Evolutionary conservation across 2,888 invertebrate genomes (phyloP).

Genomic region (Azorinus chamasolen): DNA sequence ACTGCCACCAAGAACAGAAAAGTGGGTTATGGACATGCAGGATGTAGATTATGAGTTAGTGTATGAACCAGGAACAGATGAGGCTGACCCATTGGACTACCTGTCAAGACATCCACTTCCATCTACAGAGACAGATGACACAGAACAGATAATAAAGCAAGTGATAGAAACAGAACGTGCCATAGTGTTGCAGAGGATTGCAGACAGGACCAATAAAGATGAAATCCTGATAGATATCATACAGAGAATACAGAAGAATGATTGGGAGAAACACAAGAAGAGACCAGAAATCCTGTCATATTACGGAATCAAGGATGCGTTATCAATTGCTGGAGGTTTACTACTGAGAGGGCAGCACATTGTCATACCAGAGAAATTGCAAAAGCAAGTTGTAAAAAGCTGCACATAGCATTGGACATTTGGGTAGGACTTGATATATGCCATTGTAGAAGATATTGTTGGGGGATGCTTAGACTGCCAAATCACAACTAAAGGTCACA

Average conservation of each 20-base stretch:
- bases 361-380: conserved; percentile 26
- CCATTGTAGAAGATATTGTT: conserved; percentile 3
- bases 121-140: background rate
- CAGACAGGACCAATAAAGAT: background rate
- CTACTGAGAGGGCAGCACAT: conserved; percentile 19
- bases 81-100: conserved; percentile 36
- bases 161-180: background rate
- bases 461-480: conserved; percentile 33
- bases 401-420: conserved; percentile 27
- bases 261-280: conserved; percentile 13
- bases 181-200: background rate
- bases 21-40: conserved; percentile 27
- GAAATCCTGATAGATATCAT: background rate
- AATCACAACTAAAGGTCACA: conserved; percentile 17
- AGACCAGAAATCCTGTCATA: too few relatives aligned
- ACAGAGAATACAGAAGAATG: conserved; percentile 1
- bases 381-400: conserved; percentile 24
- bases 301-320: conserved; percentile 12
- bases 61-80: too few relatives aligned
- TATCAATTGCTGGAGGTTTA: conserved; percentile 16
- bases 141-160: conserved; percentile 15
- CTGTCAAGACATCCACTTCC: conserved; percentile 36
- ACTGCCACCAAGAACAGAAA: background rate
- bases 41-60: conserved; percentile 36
- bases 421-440: background rate